Base-by-base conservation (phyloP, 2,113 vertebrate genomes). In the Dinomys branickii region DNA sequence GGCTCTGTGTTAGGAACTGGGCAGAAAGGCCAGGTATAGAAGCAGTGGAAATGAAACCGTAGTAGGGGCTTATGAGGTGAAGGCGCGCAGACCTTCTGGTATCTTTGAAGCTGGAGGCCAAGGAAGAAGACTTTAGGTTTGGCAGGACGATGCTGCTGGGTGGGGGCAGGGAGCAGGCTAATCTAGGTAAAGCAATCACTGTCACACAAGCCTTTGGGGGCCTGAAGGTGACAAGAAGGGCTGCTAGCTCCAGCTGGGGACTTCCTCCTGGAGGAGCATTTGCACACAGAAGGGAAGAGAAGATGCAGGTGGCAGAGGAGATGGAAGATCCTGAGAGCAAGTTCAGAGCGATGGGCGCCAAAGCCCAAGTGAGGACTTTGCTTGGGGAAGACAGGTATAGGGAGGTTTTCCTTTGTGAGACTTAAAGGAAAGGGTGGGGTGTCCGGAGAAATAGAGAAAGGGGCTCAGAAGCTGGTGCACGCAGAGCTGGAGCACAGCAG, bases 311-410 rank as follows among this genome's bases (percentile, higher is more conserved):
- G 30, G 33, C 0, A 4, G 30, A 17, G 0, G 1, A 41, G 41
- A 11, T 0, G 7, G 90, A 59, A 73, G 71, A 1, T 7, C 24
- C 0, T 2, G 28, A 91, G 65, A 19, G 13, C 17, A 11, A 50
- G 71, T 6, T 11, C 24, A 0, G 80, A 24, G 22, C 33, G 28
- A 4, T 0, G 8, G 67, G 47, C 13, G 10, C 63, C n/a, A 3
- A 16, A 30, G 58, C 9, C 22, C 59, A 9, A 33, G 80, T 9
- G 12, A 73, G 69, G 35, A 16, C 33, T 28, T 33, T 1, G 3
- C 56, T 19, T 28, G 61, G 63, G 54, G 50, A n/a, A n/a, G n/a
- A n/a, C n/a, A n/a, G n/a, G n/a, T n/a, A n/a, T n/a, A n/a, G n/a
- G n/a, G n/a, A n/a, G n/a, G n/a, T n/a, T n/a, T n/a, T n/a, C n/a